Evolutionary conservation across 2,888 invertebrate genomes (phyloP), one percentile per base, ranked within the genome.

Genomic region (Hypomecis atomaria): DNA sequence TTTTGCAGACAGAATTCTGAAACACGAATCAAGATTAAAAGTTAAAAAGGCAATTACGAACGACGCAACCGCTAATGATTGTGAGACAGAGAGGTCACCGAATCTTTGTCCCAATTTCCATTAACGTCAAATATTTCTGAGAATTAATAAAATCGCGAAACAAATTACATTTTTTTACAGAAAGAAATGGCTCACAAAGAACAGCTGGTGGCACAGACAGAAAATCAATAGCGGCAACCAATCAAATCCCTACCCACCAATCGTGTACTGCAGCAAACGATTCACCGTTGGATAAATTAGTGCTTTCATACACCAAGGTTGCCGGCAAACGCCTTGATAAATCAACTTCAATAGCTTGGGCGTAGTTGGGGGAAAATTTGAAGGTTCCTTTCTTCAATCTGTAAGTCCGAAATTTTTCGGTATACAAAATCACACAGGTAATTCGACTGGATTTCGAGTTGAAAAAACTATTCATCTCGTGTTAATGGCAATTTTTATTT

Each of bases 251-350:
- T 55, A 48, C 60, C 66, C 53, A 54, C 61, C 66, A 63, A 67
- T 69, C 42, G 66, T 62, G 59, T 54, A 61, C 62, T 62, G 62
- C 69, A 65, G 56, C 62, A 56, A 68, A 63, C 71, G 66, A 62
- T 71, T 61, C 50, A 66, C 59, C 65, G 54, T 65, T 64, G 65
- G 63, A 64, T 49, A 67, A 62, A 59, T 64, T 62, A 62, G 55
- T 61, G 54, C 33, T 65, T 65, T 63, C 50, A 65, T 62, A 57
- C 58, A 40, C 58, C 69, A 67, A 73, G 71, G 71, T 66, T 65
- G 48, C 47, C 45, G 60, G 53, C 50, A 59, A 62, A 66, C 60
- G 65, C 65, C 59, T 58, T 71, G 67, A 70, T 76, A 72, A 73
- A 72, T 71, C 66, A 71, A 66, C 59, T 62, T 56, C 52, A 55